These are phyloP conservation scores for Pangasius djambal DNA, from an alignment of 2,797 vertebrate genomes.

Conservation along the genomic window DNA sequence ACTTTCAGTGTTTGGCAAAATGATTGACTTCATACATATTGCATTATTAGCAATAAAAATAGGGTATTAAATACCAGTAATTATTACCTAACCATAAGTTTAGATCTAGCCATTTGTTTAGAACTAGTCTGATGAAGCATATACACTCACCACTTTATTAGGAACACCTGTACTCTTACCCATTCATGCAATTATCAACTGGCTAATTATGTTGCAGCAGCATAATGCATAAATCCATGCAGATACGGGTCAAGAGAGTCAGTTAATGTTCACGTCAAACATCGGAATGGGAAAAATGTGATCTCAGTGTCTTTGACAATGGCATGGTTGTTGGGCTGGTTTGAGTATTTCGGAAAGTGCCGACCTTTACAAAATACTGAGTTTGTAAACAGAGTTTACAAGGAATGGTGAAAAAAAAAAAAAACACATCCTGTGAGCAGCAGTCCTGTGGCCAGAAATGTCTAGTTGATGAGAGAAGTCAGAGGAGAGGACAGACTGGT, in stretches of 20 bases:
- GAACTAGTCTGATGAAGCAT: not conserved
- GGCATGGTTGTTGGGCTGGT: not conserved
- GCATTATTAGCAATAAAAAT: not conserved
- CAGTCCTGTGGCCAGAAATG: not conserved
- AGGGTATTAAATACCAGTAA: not conserved
- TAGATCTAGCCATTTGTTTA: not conserved
- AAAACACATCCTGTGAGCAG: not conserved
- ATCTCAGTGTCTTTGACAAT: not conserved
- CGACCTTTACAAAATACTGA: not conserved
- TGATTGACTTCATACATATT: not conserved
- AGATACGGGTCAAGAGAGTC: not conserved
- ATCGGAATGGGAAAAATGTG: not conserved
- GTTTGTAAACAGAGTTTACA: too few relatives aligned
- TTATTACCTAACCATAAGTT: not conserved
- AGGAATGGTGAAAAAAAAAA: not conserved
- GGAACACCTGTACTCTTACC: not conserved
- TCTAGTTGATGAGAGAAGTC: not conserved
- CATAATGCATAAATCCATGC: not conserved
- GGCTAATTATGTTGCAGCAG: not conserved
- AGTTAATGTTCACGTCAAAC: not conserved
- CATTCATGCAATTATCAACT: not conserved
- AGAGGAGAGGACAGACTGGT: not conserved
- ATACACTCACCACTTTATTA: not conserved
- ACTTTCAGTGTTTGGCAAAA: not conserved
- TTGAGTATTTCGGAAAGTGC: not conserved